Conservation (phyloP, 2,797 vertebrate genomes). For the Pelobates cultripes region DNA sequence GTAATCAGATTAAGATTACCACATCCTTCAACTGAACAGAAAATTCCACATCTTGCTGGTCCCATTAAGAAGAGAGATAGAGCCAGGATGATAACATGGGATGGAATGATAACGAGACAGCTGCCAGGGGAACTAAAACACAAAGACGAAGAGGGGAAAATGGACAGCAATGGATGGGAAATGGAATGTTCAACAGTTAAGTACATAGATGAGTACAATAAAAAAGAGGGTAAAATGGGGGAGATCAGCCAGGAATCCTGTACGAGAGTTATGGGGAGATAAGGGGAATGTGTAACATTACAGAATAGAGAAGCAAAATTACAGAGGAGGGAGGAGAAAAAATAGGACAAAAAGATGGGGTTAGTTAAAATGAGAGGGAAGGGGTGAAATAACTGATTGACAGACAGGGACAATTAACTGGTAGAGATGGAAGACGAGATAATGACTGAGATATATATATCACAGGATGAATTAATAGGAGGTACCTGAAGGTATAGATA, state of each 20-base stretch:
- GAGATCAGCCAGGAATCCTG: no score
- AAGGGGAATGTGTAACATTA: background rate
- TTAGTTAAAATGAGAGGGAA: background rate
- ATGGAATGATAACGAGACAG: background rate
- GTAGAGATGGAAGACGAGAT: no score
- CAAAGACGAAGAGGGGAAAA: background rate
- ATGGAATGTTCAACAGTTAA: no score
- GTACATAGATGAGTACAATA: background rate
- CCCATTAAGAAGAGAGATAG: slow-evolving; percentile 8
- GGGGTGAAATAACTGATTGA: no score
- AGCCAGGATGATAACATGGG: no score
- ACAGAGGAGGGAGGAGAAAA: background rate
- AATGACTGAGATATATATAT: background rate
- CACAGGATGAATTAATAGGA: background rate
- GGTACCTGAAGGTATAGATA: background rate
- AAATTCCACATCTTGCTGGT: slow-evolving; percentile 12
- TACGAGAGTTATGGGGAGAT: background rate
- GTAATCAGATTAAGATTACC: slow-evolving; percentile 39
- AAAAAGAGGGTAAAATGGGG: background rate
- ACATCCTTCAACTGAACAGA: slow-evolving; percentile 34
- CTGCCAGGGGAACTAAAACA: background rate
- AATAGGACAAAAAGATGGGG: background rate
- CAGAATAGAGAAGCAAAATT: background rate
- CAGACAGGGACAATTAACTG: no score
- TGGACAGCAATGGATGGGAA: background rate